A percentile compares a stretch with the other conserved stretches of the same genome.
Evolutionary conservation across 2,888 invertebrate species (phyloP).

Genomic region (Rhaphigaster nebulosa): DNA sequence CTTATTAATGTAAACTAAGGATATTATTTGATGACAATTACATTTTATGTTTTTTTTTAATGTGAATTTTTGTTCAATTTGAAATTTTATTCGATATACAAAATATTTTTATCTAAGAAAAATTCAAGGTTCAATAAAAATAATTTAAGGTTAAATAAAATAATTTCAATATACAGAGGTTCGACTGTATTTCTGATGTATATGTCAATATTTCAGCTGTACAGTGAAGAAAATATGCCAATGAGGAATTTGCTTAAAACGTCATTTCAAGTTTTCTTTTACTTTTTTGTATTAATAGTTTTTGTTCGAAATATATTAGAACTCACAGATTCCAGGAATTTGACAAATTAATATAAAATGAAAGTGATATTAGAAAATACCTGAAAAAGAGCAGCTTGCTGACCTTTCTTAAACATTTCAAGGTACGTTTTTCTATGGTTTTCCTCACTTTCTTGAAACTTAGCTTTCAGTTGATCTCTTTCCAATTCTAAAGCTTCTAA

Average conservation of each 20-base stretch:
- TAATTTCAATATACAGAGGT: no score
- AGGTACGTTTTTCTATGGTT: slow-evolving; percentile 83
- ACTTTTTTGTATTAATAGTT: background rate
- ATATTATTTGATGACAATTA: no score
- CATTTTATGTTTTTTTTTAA: no score
- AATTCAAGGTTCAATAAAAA: no score
- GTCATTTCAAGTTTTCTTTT: background rate
- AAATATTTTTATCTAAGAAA: no score
- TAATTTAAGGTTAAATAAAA: no score
- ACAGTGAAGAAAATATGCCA: no score
- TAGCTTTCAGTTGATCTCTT: slow-evolving; percentile 65
- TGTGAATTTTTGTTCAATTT: no score
- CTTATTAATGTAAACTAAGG: no score
- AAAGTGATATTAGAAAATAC: slow-evolving; percentile 64
- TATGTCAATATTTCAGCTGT: no score
- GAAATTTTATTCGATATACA: no score
- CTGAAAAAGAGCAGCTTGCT: slow-evolving; percentile 83
- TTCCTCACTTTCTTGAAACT: slow-evolving; percentile 70
- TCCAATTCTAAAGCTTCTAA: slow-evolving; percentile 66
- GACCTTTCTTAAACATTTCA: slow-evolving; percentile 86
- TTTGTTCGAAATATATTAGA: slow-evolving; percentile 75
- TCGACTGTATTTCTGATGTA: no score
- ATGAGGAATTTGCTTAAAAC: background rate
- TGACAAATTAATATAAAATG: background rate
- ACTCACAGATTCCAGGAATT: slow-evolving; percentile 64